Base-by-base conservation (phyloP, 1,140 invertebrate genomes). In the Drosophila carrolli region DNA sequence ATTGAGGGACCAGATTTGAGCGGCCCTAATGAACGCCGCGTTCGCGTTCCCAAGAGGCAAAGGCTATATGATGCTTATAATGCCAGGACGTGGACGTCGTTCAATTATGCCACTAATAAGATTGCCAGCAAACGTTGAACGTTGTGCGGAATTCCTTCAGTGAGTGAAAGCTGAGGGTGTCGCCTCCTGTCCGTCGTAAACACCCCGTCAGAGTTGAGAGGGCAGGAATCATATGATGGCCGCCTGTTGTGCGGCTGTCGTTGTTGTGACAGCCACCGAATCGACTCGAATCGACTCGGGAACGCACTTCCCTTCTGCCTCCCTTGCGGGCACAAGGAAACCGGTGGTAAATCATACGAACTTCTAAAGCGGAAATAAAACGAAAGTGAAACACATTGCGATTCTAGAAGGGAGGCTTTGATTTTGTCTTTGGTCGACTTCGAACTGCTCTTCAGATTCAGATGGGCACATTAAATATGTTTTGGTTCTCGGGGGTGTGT, bases 71-170 rank as follows among this genome's bases (percentile, higher is more conserved):
- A 40, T 59, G 67, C 70, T 67, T 62, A 80, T 80, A 66, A 53
- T 58, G 37, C 60, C 46, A 53, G 47, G 48, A 63, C 44, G 40
- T 66, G 75, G 54, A 75, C 72, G 65, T 44, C 59, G 62, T 65
- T 63, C 65, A 72, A 78, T 86, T 78, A 75, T 75, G 50, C 68
- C 80, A 75, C 76, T 88, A 88, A 88, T 88, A 88, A 83, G 84
- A 88, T 88, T 88, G 47, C 82, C 65, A 57, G 44, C 58, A 72
- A 86, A 88, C 77, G 79, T 58, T 66, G 58, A 70, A 77, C 77
- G 75, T 37, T 70, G 48, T 35, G 37, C 67, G 68, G 68, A 89
- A 88, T 88, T 88, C 83, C 83, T 40, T 73, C 55, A 89, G 67
- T 78, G 54, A 55, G 53, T 53, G 46, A 48, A 27, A 46, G 77